Conservation (phyloP, 2,797 vertebrate species). For the Sebastes iracundus region DNA sequence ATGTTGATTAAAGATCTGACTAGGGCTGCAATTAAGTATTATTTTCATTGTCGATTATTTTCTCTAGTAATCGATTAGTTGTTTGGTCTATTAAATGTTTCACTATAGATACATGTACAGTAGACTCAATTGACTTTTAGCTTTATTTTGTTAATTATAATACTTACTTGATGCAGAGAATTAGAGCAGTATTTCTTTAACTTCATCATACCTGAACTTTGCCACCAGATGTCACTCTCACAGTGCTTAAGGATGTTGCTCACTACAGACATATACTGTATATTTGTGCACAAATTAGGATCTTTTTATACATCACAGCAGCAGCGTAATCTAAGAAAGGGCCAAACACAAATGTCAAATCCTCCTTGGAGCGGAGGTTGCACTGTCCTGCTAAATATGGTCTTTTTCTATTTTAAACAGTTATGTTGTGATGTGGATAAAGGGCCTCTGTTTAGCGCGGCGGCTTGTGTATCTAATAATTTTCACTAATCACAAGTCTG, state of each 20-base stretch:
- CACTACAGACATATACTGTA: background rate
- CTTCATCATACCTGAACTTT: background rate
- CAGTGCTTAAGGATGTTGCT: background rate
- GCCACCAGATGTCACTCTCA: conserved; percentile 45
- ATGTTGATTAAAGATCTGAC: background rate
- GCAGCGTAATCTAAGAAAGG: background rate
- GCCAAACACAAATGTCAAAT: conserved; percentile 5
- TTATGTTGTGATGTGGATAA: conserved; percentile 36
- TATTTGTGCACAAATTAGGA: background rate
- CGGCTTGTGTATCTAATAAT: conserved; percentile 53
- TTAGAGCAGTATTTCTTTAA: background rate
- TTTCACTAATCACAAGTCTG: conserved; percentile 61
- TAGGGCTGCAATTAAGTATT: no score
- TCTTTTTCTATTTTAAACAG: conserved; percentile 53
- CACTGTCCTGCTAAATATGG: conserved; percentile 15
- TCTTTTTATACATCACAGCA: conserved; percentile 21
- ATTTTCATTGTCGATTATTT: no score
- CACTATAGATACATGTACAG: background rate
- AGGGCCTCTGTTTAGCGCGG: conserved; percentile 38
- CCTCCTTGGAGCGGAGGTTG: conserved; percentile 17
- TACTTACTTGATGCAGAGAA: background rate
- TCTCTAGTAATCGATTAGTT: no score
- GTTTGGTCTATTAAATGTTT: conserved; percentile 1
- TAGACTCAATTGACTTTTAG: background rate
- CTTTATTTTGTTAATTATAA: background rate